Base-by-base conservation (phyloP, 2,888 invertebrate genomes). In the Drosophila kanekoi region DNA sequence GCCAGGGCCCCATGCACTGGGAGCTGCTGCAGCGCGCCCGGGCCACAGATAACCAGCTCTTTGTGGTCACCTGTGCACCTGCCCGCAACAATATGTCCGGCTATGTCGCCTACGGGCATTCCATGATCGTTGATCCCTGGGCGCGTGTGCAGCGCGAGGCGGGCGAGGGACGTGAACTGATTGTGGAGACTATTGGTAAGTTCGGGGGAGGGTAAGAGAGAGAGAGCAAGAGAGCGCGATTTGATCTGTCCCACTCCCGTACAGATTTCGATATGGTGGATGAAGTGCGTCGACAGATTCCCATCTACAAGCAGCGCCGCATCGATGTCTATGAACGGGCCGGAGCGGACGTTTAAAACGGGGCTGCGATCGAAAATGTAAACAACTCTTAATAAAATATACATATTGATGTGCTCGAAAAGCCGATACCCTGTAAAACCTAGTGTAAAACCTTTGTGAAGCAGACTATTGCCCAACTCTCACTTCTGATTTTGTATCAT, bases 21-120 rank as follows among this genome's bases (percentile, higher is more conserved):
- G 96, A 98, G 90, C 92, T 98, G 4, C 93, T 99, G 16, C 96
- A 95, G 65, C 94, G 96, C 47, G 94, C 95, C 0, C 93, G 98
- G 51, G 98, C 99, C 37, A 93, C 95, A 35, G 98, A 99, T 93
- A 96, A 97, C 91, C 98, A 98, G 93, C 93, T 97, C 47, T 99
- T 95, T 93, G 96, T 98, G 40, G 97, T 96, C 20, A 94, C 96
- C 1, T 95, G 97, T 52, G 96, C 97, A 49, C 97, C 98, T 0
- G 98, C 99, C 1, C 93, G 97, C 70, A 96, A 96, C 90, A 89
- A 91, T 3, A 92, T 91, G 6, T 94, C 97, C 2, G 77, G 97
- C 96, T 99, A 98, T 91, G 94, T 96, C 41, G 97, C 98, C 11
- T 98, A 96, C 94, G 98, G 98, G 0, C 98, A 98, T 92, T 96